phyloP scores from a whole-genome alignment of 2,888 invertebrate genomes.

The Caenorhabditis uteleia region DNA sequence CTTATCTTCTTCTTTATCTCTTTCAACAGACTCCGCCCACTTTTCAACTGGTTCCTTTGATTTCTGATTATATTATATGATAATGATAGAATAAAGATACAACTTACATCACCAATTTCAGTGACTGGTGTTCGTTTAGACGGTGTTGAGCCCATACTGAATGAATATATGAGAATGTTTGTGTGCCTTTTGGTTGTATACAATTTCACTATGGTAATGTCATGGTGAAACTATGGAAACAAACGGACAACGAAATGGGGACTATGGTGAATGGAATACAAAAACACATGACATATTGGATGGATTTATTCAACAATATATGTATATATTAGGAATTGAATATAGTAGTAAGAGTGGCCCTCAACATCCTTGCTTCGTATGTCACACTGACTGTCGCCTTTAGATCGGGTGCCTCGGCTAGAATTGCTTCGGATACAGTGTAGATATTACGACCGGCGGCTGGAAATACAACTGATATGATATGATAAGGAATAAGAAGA shows the following conservation, averaged over 20 bases:
- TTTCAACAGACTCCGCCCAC: conserved; percentile 29
- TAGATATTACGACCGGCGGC: conserved; percentile 84
- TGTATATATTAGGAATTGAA: conserved; percentile 64
- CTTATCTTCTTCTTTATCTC: not conserved
- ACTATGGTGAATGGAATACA: not conserved
- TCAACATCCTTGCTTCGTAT: conserved; percentile 85
- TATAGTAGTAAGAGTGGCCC: conserved; percentile 79
- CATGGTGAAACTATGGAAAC: not conserved
- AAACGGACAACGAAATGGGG: not conserved
- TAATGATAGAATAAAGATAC: too few relatives aligned
- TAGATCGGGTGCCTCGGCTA: conserved; percentile 77
- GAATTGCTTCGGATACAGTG: conserved; percentile 82
- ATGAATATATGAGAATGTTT: too few relatives aligned
- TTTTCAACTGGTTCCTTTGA: conserved; percentile 13
- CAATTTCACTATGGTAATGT: too few relatives aligned
- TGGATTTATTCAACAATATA: too few relatives aligned
- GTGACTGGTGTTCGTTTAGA: conserved; percentile 18
- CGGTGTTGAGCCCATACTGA: conserved; percentile 34
- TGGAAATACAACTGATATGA: conserved; percentile 70
- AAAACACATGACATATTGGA: too few relatives aligned
- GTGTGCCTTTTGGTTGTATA: too few relatives aligned
- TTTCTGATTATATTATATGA: too few relatives aligned
- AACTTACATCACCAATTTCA: conserved; percentile 17
- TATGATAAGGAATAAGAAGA: not conserved
- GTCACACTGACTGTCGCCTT: conserved; percentile 87